Conservation (phyloP, 2,888 invertebrate species). For the Itoplectis maculator region DNA sequence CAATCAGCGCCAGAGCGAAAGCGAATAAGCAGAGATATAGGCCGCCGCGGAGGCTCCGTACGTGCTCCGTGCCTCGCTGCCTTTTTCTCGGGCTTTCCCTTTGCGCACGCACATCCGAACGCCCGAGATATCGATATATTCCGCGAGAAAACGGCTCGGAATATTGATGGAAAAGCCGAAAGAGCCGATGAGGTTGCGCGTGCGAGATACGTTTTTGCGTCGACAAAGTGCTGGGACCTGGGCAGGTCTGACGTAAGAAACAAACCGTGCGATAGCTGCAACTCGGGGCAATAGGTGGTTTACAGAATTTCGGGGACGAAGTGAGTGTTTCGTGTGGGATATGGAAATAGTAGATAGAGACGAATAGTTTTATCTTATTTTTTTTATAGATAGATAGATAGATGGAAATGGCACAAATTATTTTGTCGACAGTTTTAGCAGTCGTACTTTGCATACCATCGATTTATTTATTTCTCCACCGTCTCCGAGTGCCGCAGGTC, state of each 20-base stretch:
- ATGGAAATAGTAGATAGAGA: neutral
- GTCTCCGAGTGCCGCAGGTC: neutral
- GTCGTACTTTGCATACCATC: neutral
- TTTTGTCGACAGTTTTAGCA: neutral
- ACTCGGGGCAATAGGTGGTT: neutral
- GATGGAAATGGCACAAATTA: neutral
- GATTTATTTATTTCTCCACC: neutral
- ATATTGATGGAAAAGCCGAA: constrained; percentile 30
- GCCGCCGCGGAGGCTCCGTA: constrained; percentile 58
- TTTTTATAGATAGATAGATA: neutral
- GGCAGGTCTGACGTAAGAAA: constrained; percentile 27
- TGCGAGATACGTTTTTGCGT: neutral
- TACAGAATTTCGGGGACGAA: neutral
- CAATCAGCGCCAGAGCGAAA: constrained; percentile 73
- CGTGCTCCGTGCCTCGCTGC: constrained; percentile 58
- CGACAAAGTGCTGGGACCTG: constrained; percentile 30
- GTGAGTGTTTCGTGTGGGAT: neutral
- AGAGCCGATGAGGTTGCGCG: constrained; percentile 7
- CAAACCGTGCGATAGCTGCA: constrained; percentile 13
- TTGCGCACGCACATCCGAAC: constrained; percentile 20
- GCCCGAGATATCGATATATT: constrained; percentile 44
- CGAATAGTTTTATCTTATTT: too few relatives aligned
- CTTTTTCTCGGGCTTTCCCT: constrained; percentile 63
- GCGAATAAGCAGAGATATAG: constrained; percentile 64
- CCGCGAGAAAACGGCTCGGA: constrained; percentile 11